Percentiles rank a stretch among this genome's conserved stretches.
phyloP scores from a whole-genome alignment of 2,113 vertebrate genomes.

The Oncorhynchus clarkii region DNA sequence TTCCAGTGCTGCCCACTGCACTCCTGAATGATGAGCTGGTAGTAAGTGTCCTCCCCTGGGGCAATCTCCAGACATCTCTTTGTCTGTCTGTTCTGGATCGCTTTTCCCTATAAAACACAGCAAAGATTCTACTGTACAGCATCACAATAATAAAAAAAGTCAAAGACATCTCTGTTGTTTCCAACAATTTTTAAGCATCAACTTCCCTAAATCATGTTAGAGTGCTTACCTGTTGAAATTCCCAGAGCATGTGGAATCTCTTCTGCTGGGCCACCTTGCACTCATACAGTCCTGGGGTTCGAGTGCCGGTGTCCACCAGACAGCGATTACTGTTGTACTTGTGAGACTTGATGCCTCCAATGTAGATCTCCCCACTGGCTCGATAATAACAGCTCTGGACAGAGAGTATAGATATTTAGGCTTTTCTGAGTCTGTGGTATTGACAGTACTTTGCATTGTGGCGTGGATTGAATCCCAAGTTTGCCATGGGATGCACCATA shows the following conservation, averaged over 20 bases:
- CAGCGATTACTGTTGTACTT: conserved; percentile 56
- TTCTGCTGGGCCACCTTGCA: conserved; percentile 57
- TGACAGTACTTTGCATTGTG: too few species aligned
- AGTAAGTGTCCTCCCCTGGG: neutral
- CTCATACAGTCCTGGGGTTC: conserved; percentile 49
- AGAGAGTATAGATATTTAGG: neutral
- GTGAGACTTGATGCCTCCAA: conserved; percentile 55
- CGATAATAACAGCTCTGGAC: conserved; percentile 47
- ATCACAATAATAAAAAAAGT: neutral
- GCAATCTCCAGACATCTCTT: conserved; percentile 66
- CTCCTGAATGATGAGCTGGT: conserved; percentile 49
- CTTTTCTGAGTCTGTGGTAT: too few species aligned
- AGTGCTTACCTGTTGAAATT: conserved; percentile 67
- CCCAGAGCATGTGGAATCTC: conserved; percentile 63
- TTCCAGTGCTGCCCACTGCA: conserved; percentile 70
- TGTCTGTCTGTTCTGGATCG: conserved; percentile 65
- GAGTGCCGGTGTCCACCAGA: conserved; percentile 50
- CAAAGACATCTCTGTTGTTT: neutral
- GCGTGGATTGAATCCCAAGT: too few species aligned
- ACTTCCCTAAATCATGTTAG: too few species aligned
- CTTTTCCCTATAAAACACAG: conserved; percentile 49
- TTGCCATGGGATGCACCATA: neutral
- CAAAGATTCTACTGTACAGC: neutral
- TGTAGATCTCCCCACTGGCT: conserved; percentile 53
- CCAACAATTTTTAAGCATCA: neutral